Conservation (phyloP, 2,797 vertebrate genomes). For the Hapalemur alaotrensis region DNA sequence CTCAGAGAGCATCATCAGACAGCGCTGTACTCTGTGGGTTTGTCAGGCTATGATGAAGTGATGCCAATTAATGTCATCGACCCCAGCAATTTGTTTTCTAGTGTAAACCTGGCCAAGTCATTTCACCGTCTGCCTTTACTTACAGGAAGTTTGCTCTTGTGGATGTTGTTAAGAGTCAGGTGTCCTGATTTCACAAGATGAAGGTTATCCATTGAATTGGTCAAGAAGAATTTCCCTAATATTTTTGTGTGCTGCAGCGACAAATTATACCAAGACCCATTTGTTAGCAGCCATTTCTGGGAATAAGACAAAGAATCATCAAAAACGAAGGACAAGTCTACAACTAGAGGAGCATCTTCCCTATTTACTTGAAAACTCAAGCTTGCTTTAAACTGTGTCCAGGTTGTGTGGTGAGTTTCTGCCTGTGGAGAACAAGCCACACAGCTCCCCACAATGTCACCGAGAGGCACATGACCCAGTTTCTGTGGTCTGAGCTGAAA, state of each 20-base stretch:
- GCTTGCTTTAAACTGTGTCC: neutral
- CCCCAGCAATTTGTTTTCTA: neutral
- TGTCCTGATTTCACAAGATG: neutral
- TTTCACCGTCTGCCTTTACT: neutral
- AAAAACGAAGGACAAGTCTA: neutral
- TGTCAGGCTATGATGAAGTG: neutral
- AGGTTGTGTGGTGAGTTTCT: neutral
- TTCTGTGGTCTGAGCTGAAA: neutral
- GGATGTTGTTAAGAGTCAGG: neutral
- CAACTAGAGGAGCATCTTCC: neutral
- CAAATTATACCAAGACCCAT: neutral
- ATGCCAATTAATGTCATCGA: neutral
- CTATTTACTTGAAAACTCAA: neutral
- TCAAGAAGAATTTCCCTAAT: neutral
- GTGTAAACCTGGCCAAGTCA: neutral
- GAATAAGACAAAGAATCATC: neutral
- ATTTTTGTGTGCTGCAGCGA: neutral
- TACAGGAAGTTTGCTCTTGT: neutral
- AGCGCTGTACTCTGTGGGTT: neutral
- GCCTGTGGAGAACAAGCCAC: neutral
- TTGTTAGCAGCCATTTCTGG: neutral
- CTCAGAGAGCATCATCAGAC: neutral
- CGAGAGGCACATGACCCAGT: neutral
- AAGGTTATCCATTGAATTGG: neutral
- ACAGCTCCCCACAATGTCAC: neutral